phyloP scores from a whole-genome alignment of 2,797 vertebrate species.

The Anguilla pacifica region DNA sequence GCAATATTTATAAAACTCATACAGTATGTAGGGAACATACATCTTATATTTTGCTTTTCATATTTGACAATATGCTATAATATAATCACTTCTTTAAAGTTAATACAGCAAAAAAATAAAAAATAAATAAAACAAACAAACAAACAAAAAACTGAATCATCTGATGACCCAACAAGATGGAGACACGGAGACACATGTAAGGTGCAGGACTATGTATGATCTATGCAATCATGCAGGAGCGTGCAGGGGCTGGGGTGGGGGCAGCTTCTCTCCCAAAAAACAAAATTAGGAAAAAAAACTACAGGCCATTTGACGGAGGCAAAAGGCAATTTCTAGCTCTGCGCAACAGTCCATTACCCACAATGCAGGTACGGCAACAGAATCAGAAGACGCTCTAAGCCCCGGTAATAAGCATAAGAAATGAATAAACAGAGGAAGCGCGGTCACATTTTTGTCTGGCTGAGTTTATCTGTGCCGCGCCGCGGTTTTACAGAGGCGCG shows the following conservation, averaged over 20 bases:
- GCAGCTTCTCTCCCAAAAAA: constrained; percentile 26
- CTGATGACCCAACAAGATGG: constrained; percentile 38
- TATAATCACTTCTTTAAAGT: not conserved
- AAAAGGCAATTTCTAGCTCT: constrained; percentile 24
- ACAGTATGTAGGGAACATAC: not conserved
- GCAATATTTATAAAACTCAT: not conserved
- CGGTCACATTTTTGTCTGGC: not conserved
- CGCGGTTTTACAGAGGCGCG: not conserved
- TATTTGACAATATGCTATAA: not conserved
- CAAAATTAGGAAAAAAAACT: not conserved
- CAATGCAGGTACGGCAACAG: not conserved
- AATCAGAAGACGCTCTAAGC: not conserved
- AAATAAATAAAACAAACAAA: not conserved
- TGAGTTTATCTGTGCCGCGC: not conserved
- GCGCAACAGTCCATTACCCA: not conserved
- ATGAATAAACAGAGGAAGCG: too few relatives aligned
- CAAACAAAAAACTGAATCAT: constrained; percentile 1
- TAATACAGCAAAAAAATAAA: not conserved
- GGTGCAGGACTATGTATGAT: not conserved
- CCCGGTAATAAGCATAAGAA: not conserved
- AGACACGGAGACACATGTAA: constrained; percentile 25
- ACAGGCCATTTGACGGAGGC: constrained; percentile 23
- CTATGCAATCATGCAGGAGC: constrained; percentile 44
- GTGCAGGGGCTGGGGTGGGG: constrained; percentile 30
- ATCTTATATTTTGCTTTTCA: not conserved